phyloP scores from a whole-genome alignment of 2,113 vertebrate species.

The Gymnarchus niloticus region DNA sequence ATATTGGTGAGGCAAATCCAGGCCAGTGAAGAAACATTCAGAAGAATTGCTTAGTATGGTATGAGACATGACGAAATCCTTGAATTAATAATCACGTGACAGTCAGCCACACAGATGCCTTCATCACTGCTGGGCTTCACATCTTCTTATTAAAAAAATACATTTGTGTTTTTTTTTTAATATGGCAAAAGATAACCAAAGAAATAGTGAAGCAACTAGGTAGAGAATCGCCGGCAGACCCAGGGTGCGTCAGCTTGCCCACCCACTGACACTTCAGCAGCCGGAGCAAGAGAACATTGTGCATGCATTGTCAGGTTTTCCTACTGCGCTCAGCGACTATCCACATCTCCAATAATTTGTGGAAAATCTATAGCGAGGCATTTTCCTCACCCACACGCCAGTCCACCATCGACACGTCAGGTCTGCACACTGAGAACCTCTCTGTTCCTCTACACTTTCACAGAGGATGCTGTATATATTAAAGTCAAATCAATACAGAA shows the following conservation, averaged over 20 bases:
- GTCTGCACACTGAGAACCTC: constrained; percentile 30
- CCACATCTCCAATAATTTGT: constrained; percentile 54
- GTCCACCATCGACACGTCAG: constrained; percentile 29
- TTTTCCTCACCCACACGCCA: constrained; percentile 52
- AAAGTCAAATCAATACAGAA: constrained; percentile 31
- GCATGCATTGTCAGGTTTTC: constrained; percentile 53
- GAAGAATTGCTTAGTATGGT: background rate
- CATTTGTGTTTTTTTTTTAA: constrained; percentile 4
- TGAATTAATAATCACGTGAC: background rate
- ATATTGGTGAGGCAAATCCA: constrained; percentile 41
- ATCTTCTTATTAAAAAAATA: background rate
- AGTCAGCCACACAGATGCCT: background rate
- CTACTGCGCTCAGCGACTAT: constrained; percentile 34
- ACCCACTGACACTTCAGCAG: constrained; percentile 46
- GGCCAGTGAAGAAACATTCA: constrained; percentile 16
- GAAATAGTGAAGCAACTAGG: background rate
- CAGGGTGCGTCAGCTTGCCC: constrained; percentile 47
- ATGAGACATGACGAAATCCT: background rate
- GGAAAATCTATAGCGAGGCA: constrained; percentile 62
- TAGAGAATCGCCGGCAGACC: constrained; percentile 36
- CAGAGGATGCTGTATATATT: constrained; percentile 29
- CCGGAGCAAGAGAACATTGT: constrained; percentile 47
- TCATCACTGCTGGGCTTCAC: background rate
- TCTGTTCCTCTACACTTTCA: background rate
- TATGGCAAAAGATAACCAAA: background rate